Percentiles rank a stretch among this genome's conserved stretches.
These are phyloP conservation scores for Callipepla californica DNA, from an alignment of 2,113 vertebrate genomes.

Conservation along the genomic window DNA sequence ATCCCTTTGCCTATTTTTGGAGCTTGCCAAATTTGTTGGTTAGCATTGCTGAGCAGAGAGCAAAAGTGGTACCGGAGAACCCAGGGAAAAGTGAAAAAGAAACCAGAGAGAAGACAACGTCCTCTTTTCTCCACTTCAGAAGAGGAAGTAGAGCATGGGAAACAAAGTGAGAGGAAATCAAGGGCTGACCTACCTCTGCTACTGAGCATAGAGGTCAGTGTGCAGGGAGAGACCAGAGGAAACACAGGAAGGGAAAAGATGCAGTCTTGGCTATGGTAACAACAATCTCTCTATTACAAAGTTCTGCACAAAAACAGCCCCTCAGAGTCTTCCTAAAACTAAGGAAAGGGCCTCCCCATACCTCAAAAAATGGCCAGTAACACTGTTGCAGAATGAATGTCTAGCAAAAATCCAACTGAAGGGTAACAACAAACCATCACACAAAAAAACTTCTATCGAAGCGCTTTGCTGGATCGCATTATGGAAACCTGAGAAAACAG, in stretches of 20 bases:
- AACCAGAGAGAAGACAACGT: neutral
- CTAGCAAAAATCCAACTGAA: neutral
- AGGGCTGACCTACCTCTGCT: neutral
- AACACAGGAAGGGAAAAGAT: neutral
- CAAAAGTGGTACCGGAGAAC: neutral
- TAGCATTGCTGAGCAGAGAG: neutral
- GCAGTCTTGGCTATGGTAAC: neutral
- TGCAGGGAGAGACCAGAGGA: neutral
- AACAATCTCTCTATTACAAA: neutral
- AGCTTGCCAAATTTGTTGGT: neutral
- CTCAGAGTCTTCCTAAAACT: neutral
- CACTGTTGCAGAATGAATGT: neutral
- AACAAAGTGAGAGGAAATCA: neutral
- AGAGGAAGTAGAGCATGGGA: neutral
- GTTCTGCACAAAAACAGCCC: neutral
- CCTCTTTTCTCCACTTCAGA: neutral
- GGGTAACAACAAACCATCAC: neutral
- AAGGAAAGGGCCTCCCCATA: neutral
- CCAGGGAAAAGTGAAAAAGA: neutral
- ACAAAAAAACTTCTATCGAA: neutral
- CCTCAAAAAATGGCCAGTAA: neutral
- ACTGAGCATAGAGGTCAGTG: accelerated
- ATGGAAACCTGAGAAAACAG: neutral
- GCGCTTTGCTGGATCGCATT: accelerated
- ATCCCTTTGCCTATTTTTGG: neutral